Conservation (phyloP, 2,113 vertebrate genomes). For the Sturnira hondurensis region DNA sequence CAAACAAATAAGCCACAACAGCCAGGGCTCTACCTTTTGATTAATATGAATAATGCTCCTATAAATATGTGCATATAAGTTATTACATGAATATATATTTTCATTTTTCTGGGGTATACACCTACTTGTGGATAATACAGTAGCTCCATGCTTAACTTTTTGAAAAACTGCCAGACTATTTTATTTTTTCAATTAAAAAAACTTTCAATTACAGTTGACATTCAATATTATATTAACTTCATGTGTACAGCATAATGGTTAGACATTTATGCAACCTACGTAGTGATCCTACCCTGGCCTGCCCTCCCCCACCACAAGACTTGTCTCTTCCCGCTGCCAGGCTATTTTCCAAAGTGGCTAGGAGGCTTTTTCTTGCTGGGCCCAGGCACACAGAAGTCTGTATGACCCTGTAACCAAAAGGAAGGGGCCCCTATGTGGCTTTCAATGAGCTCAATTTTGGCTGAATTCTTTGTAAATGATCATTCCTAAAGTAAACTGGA, state of each 20-base stretch:
- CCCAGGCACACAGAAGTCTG: background rate
- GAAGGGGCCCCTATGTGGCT: background rate
- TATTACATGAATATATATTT: background rate
- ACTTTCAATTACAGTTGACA: background rate
- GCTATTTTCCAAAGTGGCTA: background rate
- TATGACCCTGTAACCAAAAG: background rate
- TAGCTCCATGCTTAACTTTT: background rate
- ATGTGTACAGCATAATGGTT: background rate
- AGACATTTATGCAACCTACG: background rate
- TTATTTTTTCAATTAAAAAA: background rate
- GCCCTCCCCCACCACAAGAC: background rate
- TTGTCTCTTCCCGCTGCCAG: background rate
- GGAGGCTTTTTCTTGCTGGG: background rate
- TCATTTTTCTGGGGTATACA: background rate
- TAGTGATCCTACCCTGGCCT: background rate
- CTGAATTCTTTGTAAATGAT: background rate
- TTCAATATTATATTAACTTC: background rate
- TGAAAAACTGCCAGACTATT: background rate
- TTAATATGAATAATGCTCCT: background rate
- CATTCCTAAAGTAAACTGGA: background rate
- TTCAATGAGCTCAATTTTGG: conserved; percentile 14
- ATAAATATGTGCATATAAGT: background rate
- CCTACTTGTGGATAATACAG: background rate
- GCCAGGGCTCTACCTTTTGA: background rate
- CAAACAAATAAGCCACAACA: too few relatives aligned